These are phyloP conservation scores for Triplophysa dalaica DNA, from an alignment of 2,113 vertebrate species.

Conservation along the genomic window DNA sequence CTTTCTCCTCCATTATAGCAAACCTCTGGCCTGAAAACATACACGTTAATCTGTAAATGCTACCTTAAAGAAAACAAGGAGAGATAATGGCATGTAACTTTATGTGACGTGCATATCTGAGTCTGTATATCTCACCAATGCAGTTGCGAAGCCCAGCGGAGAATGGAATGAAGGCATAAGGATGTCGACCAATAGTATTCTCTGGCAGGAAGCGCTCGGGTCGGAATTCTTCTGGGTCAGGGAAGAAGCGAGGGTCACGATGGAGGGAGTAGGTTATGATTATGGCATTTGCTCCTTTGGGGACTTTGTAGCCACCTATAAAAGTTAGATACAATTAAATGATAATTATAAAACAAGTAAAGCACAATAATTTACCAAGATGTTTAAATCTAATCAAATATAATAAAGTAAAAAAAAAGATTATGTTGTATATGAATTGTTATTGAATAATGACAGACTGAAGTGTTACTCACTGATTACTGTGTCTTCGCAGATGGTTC, in stretches of 20 bases:
- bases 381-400: too few relatives aligned
- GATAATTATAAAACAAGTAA: background rate
- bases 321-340: background rate
- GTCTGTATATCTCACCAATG: conserved; percentile 78
- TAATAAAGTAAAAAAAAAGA: background rate
- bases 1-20: conserved; percentile 91
- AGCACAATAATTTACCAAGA: too few relatives aligned
- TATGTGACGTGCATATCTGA: background rate
- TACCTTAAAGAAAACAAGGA: background rate
- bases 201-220: conserved; percentile 89
- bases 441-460: background rate
- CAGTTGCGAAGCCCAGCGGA: conserved; percentile 95
- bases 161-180: conserved; percentile 88
- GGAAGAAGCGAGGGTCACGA: conserved; percentile 83
- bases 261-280: conserved; percentile 84
- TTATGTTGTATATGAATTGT: background rate
- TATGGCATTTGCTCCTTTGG: conserved; percentile 75
- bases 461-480: conserved; percentile 76
- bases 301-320: conserved; percentile 79
- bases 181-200: conserved; percentile 79
- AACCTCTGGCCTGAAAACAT: conserved; percentile 85
- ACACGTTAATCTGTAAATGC: background rate
- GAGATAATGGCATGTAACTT: background rate
- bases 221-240: conserved; percentile 85
- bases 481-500: conserved; percentile 81